These are phyloP conservation scores for Mobula birostris DNA, from an alignment of 2,113 vertebrate genomes.

Conservation along the genomic window DNA sequence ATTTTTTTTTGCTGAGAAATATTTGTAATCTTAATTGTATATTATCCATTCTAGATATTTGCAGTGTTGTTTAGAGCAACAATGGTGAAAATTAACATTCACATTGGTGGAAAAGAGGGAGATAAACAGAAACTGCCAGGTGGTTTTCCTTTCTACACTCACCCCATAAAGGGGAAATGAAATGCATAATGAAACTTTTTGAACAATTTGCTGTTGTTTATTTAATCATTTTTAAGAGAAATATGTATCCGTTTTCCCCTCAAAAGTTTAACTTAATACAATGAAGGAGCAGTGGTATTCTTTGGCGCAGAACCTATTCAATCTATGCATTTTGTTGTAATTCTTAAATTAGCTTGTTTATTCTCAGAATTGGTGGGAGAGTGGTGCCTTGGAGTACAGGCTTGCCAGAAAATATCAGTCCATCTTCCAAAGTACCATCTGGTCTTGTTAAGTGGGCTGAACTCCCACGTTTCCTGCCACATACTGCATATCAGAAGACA, in stretches of 20 bases:
- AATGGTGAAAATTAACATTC: slow-evolving; percentile 6
- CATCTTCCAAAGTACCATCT: background rate
- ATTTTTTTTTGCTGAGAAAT: slow-evolving; percentile 8
- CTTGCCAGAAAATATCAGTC: background rate
- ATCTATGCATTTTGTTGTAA: background rate
- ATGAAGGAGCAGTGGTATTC: background rate
- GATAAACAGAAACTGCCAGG: slow-evolving; percentile 3
- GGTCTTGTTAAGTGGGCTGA: background rate
- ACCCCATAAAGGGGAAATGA: background rate
- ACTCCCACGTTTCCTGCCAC: background rate
- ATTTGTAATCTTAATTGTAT: background rate
- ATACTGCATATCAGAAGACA: background rate
- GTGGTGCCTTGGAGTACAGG: background rate
- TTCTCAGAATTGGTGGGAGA: background rate
- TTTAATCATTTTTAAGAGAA: background rate
- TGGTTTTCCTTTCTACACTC: slow-evolving; percentile 1
- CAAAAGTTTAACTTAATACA: background rate
- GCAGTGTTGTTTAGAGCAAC: background rate
- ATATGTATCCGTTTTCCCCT: background rate
- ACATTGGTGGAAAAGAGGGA: background rate
- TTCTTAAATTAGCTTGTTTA: background rate
- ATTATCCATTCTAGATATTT: slow-evolving; percentile 4
- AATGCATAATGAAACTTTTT: background rate
- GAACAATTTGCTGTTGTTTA: slow-evolving; percentile 22
- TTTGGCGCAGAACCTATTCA: background rate